phyloP scores from a whole-genome alignment of 2,888 invertebrate species.

The Bembecia ichneumoniformis region DNA sequence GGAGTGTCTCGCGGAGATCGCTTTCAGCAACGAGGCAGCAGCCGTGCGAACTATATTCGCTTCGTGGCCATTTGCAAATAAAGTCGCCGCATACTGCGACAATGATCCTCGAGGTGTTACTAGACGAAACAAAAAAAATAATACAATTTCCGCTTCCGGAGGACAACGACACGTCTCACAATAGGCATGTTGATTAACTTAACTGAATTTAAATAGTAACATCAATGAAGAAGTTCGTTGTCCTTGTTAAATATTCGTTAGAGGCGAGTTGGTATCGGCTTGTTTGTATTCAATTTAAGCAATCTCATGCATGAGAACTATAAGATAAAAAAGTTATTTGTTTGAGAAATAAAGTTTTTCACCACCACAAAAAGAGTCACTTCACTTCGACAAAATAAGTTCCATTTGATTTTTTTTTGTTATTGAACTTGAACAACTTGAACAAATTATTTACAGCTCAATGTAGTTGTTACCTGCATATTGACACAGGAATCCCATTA shows the following conservation, averaged over 20 bases:
- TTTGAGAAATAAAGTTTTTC: too few species aligned
- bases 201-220: not conserved
- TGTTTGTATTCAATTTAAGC: not conserved
- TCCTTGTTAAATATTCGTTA: not conserved
- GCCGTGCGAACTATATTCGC: slow-evolving; percentile 50
- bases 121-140: slow-evolving; percentile 10
- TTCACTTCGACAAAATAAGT: too few species aligned
- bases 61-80: slow-evolving; percentile 34
- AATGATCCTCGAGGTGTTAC: slow-evolving; percentile 42
- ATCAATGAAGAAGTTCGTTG: not conserved
- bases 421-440: too few species aligned
- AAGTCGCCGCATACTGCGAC: slow-evolving; percentile 33
- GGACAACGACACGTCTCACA: not conserved
- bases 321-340: too few species aligned
- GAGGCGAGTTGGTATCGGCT: not conserved
- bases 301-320: not conserved
- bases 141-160: not conserved
- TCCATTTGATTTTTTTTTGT: too few species aligned
- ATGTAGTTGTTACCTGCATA: too few species aligned
- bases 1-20: slow-evolving; percentile 38
- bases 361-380: too few species aligned
- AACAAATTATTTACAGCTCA: too few species aligned
- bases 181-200: slow-evolving; percentile 1
- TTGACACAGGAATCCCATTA: too few species aligned
- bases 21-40: slow-evolving; percentile 38